Evolutionary conservation across 2,797 vertebrate species (phyloP), one percentile per base, ranked within the genome.

Genomic region (Nannoperca australis): DNA sequence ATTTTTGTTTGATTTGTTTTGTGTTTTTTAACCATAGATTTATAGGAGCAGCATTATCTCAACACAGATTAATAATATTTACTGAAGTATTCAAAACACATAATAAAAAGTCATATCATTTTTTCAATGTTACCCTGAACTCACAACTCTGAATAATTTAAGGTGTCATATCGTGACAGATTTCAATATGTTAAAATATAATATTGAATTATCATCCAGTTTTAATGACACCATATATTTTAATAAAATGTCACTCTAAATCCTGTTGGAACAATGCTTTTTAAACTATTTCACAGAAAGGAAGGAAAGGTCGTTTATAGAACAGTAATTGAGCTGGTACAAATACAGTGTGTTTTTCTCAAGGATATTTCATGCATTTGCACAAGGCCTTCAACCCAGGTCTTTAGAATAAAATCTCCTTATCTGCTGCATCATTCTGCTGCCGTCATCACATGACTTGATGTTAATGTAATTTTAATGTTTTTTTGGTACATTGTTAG

Each of bases 171-270:
- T 1, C 53, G 20, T 36, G n/a, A 50, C 1, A 32, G 1, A 24
- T 32, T 5, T 15, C 2, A 56, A 5, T 27, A 13, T 59, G 30
- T 42, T 24, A 15, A 7, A 47, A 45, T 17, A 40, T 42, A 18
- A 58, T 4, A 44, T 32, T 15, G 4, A 17, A 17, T 55, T 47
- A 54, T 62, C 17, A 32, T 22, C 5, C 7, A 44, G 10, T 2
- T 24, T 17, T 14, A 38, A 34, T 27, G 24, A 27, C 24, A 27
- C 24, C 24, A 7, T 36, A 7, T 38, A 38, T 69, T 38, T 68
- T 18, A 64, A 44, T 30, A 51, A 62, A 54, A 73, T 32, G 49
- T 30, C 14, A 32, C 36, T 38, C 12, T 63, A 24, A 49, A 68
- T 63, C 13, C 3, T 44, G 11, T 27, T 38, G 20, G 44, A 49